Evolutionary conservation across 2,888 invertebrate genomes (phyloP), one percentile per base, ranked within the genome.

Genomic region (Mystacides longicornis): DNA sequence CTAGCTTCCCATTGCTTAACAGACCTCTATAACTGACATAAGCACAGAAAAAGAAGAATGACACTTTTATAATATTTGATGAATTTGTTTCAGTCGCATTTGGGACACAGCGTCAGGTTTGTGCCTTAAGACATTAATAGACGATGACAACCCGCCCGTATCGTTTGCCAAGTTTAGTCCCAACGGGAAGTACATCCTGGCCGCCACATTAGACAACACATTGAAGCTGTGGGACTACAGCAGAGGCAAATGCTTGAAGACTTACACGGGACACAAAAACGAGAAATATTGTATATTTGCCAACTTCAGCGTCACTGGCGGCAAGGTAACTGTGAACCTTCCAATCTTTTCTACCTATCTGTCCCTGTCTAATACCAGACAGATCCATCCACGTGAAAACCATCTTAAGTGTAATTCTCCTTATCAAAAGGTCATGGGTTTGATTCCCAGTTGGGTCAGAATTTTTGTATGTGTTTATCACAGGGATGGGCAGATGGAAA

Each of bases 201-300:
- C 98, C 16, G 98, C 98, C 7, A 99, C 99, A 0, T 74, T 99
- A 55, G 99, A 99, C 74, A 98, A 97, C 72, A 97, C 97, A 1
- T 80, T 99, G 18, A 99, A 99, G 72, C 75, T 99, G 55, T 99
- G 99, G 99, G 99, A 99, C 74, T 99, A 98, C 74, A 93, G 93
- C 60, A 94, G 99, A 79, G 97, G 96, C 62, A 93, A 98, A 78
- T 97, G 97, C 72, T 77, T 99, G 55, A 99, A 99, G 76, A 96
- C 96, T 0, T 99, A 99, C 69, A 90, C 90, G 0, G 98, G 98
- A 3, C 99, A 99, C 71, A 92, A 92, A 72, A 99, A 99, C 72
- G 97, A 98, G 73, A 99, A 99, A 71, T 99, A 96, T 73, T 99
- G 99, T 71, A 95, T 99, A 71, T 99, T 99, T 71, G 98, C 99